Evolutionary conservation across 2,888 invertebrate species (phyloP).

Genomic region (Mesorhabditis belari): DNA sequence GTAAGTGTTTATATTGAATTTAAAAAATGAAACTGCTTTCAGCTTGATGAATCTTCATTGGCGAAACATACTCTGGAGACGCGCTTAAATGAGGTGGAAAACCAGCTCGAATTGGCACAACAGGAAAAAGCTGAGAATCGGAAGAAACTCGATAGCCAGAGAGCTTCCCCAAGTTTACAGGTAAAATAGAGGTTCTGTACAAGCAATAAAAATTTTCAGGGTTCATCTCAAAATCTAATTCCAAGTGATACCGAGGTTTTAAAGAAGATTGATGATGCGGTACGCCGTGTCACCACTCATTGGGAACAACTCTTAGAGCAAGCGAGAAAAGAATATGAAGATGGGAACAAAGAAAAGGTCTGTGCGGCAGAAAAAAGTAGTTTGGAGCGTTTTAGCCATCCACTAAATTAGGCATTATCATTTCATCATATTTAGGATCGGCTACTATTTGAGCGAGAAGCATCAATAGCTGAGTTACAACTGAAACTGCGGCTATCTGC

Average conservation of each 20-base stretch:
- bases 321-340: slow-evolving; percentile 10
- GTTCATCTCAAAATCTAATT: no score
- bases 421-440: slow-evolving; percentile 11
- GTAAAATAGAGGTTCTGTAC: neutral
- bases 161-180: neutral
- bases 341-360: slow-evolving; percentile 12
- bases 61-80: neutral
- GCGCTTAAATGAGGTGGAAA: neutral
- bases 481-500: neutral
- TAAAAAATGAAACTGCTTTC: neutral
- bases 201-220: no score
- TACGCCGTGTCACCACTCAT: slow-evolving; percentile 6
- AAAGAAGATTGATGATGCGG: slow-evolving; percentile 16
- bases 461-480: slow-evolving; percentile 5
- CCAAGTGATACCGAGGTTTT: slow-evolving; percentile 19
- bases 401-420: no score
- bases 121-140: neutral
- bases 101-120: neutral
- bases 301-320: slow-evolving; percentile 15
- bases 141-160: neutral
- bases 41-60: neutral
- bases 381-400: neutral
- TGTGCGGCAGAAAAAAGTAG: no score
- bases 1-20: neutral
- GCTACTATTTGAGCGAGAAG: slow-evolving; percentile 16